Evolutionary conservation across 2,797 vertebrate genomes (phyloP).

Genomic region (Hyperoplus lanceolatus): DNA sequence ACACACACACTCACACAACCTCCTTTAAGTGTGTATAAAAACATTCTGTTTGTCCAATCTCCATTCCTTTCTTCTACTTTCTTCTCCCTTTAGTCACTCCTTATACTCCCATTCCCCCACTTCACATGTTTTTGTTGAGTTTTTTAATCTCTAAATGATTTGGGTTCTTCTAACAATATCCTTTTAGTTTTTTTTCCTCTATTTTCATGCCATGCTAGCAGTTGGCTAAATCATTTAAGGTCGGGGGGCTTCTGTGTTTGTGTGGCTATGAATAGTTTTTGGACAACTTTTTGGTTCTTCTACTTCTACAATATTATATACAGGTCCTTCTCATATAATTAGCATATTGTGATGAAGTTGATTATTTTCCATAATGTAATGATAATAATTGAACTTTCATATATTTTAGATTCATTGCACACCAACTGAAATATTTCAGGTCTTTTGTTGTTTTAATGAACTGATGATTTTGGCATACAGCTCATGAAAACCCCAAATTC

Average conservation of each 20-base stretch:
- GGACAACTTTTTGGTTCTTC: conserved; percentile 43
- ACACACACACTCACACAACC: neutral
- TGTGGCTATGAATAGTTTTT: conserved; percentile 42
- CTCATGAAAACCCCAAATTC: too few relatives aligned
- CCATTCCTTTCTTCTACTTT: conserved; percentile 46
- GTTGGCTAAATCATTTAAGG: conserved; percentile 59
- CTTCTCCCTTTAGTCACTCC: conserved; percentile 43
- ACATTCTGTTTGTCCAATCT: conserved; percentile 32
- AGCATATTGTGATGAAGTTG: too few relatives aligned
- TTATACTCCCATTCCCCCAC: conserved; percentile 29
- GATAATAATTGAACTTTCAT: too few relatives aligned
- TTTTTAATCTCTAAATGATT: conserved; percentile 66
- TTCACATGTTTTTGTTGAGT: conserved; percentile 46
- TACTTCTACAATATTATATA: conserved; percentile 25
- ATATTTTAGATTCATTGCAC: too few relatives aligned
- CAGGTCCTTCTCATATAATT: too few relatives aligned
- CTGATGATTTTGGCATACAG: too few relatives aligned
- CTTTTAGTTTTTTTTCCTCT: conserved; percentile 32
- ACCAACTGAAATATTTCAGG: too few relatives aligned
- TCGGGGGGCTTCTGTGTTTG: conserved; percentile 43
- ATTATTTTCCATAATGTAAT: too few relatives aligned
- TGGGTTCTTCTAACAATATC: conserved; percentile 52
- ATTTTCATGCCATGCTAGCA: conserved; percentile 34
- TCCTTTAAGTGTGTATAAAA: conserved; percentile 14
- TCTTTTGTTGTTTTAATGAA: too few relatives aligned